phyloP scores from a whole-genome alignment of 1,140 invertebrate species.

The Paramacrobiotus metropolitanus region DNA sequence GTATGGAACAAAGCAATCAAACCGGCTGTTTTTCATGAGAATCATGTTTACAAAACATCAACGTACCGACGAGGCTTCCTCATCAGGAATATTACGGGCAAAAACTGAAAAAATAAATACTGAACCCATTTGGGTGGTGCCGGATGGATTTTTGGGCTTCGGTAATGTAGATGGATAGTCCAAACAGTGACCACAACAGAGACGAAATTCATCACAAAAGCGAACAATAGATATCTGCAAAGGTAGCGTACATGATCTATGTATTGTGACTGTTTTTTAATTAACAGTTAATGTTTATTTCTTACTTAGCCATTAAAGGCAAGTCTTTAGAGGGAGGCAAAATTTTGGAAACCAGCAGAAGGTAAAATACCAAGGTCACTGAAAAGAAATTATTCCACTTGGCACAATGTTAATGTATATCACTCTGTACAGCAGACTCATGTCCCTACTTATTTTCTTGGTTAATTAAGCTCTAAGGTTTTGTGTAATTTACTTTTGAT shows the following conservation, averaged over 20 bases:
- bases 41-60: too few species aligned
- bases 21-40: too few species aligned
- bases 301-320: conserved; percentile 69
- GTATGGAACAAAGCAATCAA: too few species aligned
- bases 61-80: conserved; percentile 42
- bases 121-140: neutral
- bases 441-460: neutral
- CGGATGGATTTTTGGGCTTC: neutral
- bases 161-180: conserved; percentile 52
- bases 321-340: conserved; percentile 75
- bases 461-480: too few species aligned
- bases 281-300: too few species aligned
- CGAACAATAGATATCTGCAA: conserved; percentile 73
- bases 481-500: too few species aligned
- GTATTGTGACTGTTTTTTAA: too few species aligned
- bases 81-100: conserved; percentile 45
- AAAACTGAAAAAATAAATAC: neutral
- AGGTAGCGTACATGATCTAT: neutral
- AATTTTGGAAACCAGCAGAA: conserved; percentile 93
- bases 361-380: conserved; percentile 83
- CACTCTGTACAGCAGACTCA: too few species aligned
- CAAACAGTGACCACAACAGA: conserved; percentile 95
- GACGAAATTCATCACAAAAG: conserved; percentile 98
- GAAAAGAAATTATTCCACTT: neutral
- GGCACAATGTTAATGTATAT: too few species aligned